Evolutionary conservation across 1,140 invertebrate species (phyloP), one percentile per base, ranked within the genome.

Genomic region (Odontomachus brunneus): DNA sequence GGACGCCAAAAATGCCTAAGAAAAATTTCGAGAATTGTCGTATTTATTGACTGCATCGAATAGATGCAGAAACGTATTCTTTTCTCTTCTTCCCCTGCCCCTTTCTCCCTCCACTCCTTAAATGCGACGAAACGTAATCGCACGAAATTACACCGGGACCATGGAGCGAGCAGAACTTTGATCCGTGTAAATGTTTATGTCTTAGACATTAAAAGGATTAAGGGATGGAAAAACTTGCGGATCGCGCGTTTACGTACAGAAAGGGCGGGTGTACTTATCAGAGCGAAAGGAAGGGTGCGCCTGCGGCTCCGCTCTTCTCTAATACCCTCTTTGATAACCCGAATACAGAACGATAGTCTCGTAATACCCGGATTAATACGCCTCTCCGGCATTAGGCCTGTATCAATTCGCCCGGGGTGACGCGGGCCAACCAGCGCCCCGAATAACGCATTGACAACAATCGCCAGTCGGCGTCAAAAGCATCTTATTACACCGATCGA

Each of bases 321-420:
- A 88, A 83, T 88, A 78, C 72, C 29, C 67, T 57, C 75, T 88
- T 84, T 88, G 85, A 87, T 88, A 82, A 82, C 63, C 65, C 51
- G 29, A 83, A 59, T 60, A 63, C 66, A 84, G 66, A 75, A 26
- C 62, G 53, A 80, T 66, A 81, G 87, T 71, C 83, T 88, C 85
- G 90, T 93, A 92, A 93, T 93, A 88, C 91, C 84, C 66, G 83
- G 90, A 93, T 93, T 93, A 93, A 92, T 92, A 90, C 89, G 85
- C 90, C 90, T 88, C 89, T 86, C 73, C 84, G 85, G 85, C 84
- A 86, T 86, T 83, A 83, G 89, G 89, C 88, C 87, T 92, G 87
- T 91, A 90, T 90, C 85, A 90, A 87, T 92, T 93, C 90, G 90
- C 90, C 84, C 78, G 84, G 81, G 48, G 51, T 63, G 69, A 83